Percentiles rank a stretch among this genome's conserved stretches.
These are phyloP conservation scores for Chinchilla lanigera DNA, from an alignment of 2,113 vertebrate genomes.

Conservation along the genomic window DNA sequence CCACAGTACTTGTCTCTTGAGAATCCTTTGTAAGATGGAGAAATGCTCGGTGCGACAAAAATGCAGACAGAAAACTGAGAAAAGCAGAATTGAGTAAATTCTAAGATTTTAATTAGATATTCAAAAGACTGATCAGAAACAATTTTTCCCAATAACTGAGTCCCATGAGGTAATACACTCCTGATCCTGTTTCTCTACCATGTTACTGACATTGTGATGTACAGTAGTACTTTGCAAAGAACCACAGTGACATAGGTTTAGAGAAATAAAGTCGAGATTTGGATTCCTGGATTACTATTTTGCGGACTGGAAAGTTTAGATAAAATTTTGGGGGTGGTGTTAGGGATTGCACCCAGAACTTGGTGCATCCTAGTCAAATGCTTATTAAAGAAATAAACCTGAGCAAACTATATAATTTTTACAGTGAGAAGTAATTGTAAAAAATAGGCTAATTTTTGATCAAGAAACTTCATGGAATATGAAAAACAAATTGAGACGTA, in stretches of 20 bases:
- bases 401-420: not conserved
- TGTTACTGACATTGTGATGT: not conserved
- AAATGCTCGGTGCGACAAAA: not conserved
- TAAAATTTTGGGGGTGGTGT: no score
- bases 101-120: not conserved
- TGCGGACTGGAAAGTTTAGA: not conserved
- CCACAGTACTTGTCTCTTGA: not conserved
- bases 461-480: not conserved
- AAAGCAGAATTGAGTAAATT: not conserved
- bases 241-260: not conserved
- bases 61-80: not conserved
- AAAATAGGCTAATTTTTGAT: not conserved
- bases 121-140: not conserved
- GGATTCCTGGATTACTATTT: not conserved
- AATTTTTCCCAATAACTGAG: not conserved
- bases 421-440: not conserved
- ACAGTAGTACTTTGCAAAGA: not conserved
- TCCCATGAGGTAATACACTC: not conserved
- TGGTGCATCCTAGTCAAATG: not conserved
- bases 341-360: not conserved
- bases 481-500: slow-evolving; percentile 15
- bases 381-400: not conserved
- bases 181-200: not conserved
- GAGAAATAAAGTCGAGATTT: not conserved
- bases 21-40: not conserved